phyloP scores from a whole-genome alignment of 2,888 invertebrate genomes.

The Blastobasis lacticolella region DNA sequence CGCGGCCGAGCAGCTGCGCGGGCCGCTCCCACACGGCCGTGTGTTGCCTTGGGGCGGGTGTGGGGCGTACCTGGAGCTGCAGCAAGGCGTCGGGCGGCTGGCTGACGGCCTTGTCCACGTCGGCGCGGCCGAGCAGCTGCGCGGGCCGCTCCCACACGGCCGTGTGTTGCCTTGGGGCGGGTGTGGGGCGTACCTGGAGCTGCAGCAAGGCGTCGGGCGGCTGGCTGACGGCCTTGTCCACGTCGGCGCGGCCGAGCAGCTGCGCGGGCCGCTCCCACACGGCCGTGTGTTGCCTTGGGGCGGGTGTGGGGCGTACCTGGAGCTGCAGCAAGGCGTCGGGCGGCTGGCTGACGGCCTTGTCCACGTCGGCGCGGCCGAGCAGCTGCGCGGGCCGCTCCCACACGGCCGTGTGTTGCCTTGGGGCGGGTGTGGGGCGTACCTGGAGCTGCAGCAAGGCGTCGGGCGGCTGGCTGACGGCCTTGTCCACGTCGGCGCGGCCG shows the following conservation, averaged over 20 bases:
- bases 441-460: constrained; percentile 57
- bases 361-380: constrained; percentile 89
- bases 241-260: constrained; percentile 83
- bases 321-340: constrained; percentile 74
- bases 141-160: constrained; percentile 99
- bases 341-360: constrained; percentile 89
- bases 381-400: background rate
- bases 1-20: constrained; percentile 87
- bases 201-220: constrained; percentile 76
- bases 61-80: constrained; percentile 29
- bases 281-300: too few species aligned
- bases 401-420: too few species aligned
- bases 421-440: constrained; percentile 25
- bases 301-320: constrained; percentile 27
- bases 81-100: constrained; percentile 78
- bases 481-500: constrained; percentile 93
- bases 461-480: constrained; percentile 89
- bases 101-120: constrained; percentile 93
- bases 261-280: background rate
- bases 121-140: constrained; percentile 88
- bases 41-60: too few species aligned
- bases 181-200: constrained; percentile 27
- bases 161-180: too few species aligned
- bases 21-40: constrained; percentile 98
- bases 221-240: constrained; percentile 90